These are phyloP conservation scores for Cylindroiulus punctatus DNA, from an alignment of 2,888 invertebrate genomes.

Conservation along the genomic window DNA sequence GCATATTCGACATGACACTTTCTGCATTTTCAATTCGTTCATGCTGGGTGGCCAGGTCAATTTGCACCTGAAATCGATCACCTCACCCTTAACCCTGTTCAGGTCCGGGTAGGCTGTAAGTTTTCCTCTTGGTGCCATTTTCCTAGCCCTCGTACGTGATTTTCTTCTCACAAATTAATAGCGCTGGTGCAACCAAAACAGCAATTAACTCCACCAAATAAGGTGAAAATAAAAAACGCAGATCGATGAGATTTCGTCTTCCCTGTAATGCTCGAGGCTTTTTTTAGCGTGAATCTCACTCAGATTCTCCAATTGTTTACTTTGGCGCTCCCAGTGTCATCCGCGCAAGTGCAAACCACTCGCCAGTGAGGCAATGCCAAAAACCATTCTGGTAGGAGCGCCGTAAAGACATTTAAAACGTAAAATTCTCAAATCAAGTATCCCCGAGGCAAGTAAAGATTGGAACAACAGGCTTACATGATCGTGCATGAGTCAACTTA, in stretches of 20 bases:
- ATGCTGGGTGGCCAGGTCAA: too few species aligned
- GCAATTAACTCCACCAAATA: conserved; percentile 11
- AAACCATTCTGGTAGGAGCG: background rate
- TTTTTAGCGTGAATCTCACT: background rate
- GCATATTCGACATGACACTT: background rate
- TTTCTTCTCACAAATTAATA: background rate
- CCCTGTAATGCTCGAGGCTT: background rate
- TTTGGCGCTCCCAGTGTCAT: background rate
- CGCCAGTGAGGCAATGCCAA: background rate
- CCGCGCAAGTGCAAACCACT: background rate
- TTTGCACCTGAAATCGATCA: too few species aligned
- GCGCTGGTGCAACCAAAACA: background rate
- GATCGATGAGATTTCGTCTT: background rate
- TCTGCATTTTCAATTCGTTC: too few species aligned
- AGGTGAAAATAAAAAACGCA: background rate
- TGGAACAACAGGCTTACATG: too few species aligned
- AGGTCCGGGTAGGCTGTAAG: too few species aligned
- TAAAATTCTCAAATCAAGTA: background rate
- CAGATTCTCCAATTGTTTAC: conserved; percentile 9
- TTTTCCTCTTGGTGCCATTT: background rate
- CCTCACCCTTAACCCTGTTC: too few species aligned
- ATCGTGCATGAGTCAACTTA: too few species aligned
- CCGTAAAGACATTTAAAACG: background rate
- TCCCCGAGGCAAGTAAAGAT: too few species aligned
- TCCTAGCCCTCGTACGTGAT: background rate